A percentile compares a stretch with the other conserved stretches of the same genome.
Evolutionary conservation across 2,113 vertebrate genomes (phyloP).

Genomic region (Pimephales promelas): DNA sequence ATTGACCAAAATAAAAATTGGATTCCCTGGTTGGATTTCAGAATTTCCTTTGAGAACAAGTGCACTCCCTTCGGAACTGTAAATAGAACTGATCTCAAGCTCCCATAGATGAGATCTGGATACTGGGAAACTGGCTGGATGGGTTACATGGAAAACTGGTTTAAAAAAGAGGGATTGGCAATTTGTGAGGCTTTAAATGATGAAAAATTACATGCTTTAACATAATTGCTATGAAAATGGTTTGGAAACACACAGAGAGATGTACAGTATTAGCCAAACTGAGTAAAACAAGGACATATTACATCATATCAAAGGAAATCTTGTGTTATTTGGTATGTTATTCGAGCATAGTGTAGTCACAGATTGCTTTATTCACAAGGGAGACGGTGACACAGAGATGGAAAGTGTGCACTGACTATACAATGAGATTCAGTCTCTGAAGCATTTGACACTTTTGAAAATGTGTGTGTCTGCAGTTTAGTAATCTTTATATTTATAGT

Average conservation of each 20-base stretch:
- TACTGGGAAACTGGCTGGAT: neutral
- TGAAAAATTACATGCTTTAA: neutral
- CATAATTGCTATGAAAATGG: conserved; percentile 4
- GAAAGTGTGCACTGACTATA: conserved; percentile 25
- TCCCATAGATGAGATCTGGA: neutral
- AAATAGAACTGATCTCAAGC: conserved; percentile 24
- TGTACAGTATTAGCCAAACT: conserved; percentile 41
- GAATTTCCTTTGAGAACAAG: conserved; percentile 1
- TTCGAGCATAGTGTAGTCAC: conserved; percentile 37
- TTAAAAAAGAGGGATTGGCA: neutral
- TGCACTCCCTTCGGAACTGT: conserved; percentile 3
- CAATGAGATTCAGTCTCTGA: conserved; percentile 3
- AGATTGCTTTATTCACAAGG: neutral
- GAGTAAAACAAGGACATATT: conserved; percentile 44
- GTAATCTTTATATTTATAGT: neutral
- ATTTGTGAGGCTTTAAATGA: neutral
- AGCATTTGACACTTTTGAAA: neutral
- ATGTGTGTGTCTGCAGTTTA: neutral
- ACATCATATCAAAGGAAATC: conserved; percentile 31
- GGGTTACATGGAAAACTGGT: neutral
- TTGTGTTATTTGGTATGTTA: conserved; percentile 34
- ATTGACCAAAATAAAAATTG: neutral
- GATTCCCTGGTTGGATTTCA: conserved; percentile 3
- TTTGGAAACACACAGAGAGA: conserved; percentile 6
- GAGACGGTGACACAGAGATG: neutral